Conservation (phyloP, 2,888 invertebrate genomes). For the Trachelus tabidus region DNA sequence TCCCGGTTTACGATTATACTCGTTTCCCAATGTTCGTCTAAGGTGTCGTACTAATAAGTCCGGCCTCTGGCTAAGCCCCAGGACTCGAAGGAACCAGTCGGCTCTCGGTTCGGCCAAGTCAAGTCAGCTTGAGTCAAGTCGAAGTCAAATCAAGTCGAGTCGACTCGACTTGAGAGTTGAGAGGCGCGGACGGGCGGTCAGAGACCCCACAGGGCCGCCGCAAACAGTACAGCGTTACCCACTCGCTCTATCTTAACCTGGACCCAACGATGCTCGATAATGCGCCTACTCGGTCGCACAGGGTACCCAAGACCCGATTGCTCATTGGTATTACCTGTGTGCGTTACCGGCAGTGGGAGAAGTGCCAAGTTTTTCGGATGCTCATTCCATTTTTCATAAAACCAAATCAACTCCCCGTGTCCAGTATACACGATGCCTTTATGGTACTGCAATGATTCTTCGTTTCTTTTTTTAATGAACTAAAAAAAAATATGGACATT, state of each 20-base stretch:
- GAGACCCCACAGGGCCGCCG: slow-evolving; percentile 66
- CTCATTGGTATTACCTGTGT: not conserved
- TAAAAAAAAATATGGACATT: not conserved
- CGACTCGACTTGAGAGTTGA: slow-evolving; percentile 44
- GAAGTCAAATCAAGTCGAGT: slow-evolving; percentile 1
- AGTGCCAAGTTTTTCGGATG: not conserved
- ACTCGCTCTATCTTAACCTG: slow-evolving; percentile 55
- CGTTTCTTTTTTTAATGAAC: not conserved
- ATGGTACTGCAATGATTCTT: not conserved
- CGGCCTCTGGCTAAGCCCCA: slow-evolving; percentile 34
- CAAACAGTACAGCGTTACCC: slow-evolving; percentile 63
- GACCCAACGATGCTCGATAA: slow-evolving; percentile 45
- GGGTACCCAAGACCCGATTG: not conserved
- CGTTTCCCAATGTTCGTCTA: too few species aligned
- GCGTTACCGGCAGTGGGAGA: not conserved
- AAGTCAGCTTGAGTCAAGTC: not conserved
- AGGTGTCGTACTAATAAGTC: too few species aligned
- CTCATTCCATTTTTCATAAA: not conserved
- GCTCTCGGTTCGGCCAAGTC: too few species aligned
- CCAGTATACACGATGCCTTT: not conserved
- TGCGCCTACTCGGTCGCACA: slow-evolving; percentile 6
- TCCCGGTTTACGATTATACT: too few species aligned
- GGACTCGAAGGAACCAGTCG: slow-evolving; percentile 52
- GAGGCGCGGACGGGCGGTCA: slow-evolving; percentile 66
- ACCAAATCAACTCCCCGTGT: not conserved